Base-by-base conservation (phyloP, 2,888 invertebrate genomes). In the Venusia cambrica region DNA sequence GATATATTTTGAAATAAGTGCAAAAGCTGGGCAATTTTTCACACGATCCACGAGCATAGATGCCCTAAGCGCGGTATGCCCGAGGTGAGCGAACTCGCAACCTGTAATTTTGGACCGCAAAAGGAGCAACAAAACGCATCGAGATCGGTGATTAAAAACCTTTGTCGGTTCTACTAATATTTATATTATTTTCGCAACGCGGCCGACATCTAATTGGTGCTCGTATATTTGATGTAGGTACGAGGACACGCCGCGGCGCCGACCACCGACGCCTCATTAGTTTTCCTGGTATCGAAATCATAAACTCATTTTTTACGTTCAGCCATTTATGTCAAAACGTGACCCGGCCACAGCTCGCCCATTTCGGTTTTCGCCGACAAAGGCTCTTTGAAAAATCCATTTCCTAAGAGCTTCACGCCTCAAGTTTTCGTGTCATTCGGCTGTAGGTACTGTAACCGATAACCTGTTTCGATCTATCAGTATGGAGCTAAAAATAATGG, bases 141-240 rank as follows among this genome's bases (percentile, higher is more conserved):
- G 70, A 71, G 83, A 87, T 87, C 73, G 78, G 83, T 84, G 87
- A 87, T 87, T 85, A 85, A 84, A 84, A 85, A 81, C 84, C 84
- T 87, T 87, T 87, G 87, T 85, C 87, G 87, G 87, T 81, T 85
- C 85, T 87, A 87, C 87, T 87, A 87, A 87, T 87, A 87, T 87
- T 87, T 85, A 87, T 87, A 87, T 67, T 67, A 67, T 87, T 84
- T 83, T 84, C 77, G 80, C 83, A 73, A 79, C 77, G 73, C 76
- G 83, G 59, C 74, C 83, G 80, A 83, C 81, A 83, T 87, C 81
- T 87, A 87, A 87, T 87, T 84, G 87, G 84, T 56, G 72, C 65
- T 71, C 72, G 69, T 72, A 73, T 72, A 63, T 75, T 66, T 78
- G 74, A 77, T 73, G 62, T 70, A 73, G 77, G 70, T 70, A 61